These are phyloP conservation scores for Ectemnius cavifrons DNA, from an alignment of 2,888 invertebrate genomes.

Conservation along the genomic window DNA sequence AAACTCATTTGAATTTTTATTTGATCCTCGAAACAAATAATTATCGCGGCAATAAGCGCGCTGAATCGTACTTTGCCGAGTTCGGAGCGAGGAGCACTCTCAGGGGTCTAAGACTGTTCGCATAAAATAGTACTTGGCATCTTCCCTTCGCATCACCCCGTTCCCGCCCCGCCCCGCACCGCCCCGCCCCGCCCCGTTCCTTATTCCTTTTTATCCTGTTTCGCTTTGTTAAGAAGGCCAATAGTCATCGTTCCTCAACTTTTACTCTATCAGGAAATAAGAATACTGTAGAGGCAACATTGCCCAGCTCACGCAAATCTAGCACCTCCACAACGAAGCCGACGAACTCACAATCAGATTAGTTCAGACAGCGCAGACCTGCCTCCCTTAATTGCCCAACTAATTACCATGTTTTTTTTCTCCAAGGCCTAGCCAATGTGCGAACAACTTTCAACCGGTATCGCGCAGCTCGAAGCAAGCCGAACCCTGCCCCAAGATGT, in stretches of 20 bases:
- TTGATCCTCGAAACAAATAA: slow-evolving; percentile 74
- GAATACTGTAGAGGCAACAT: slow-evolving; percentile 4
- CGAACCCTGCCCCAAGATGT: background rate
- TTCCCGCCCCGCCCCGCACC: background rate
- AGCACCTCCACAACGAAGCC: background rate
- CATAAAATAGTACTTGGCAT: background rate
- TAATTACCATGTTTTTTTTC: slow-evolving; percentile 27
- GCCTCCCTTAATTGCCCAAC: slow-evolving; percentile 22
- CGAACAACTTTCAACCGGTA: slow-evolving; percentile 12
- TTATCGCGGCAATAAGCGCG: slow-evolving; percentile 70
- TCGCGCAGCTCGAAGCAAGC: background rate
- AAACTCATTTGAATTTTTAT: slow-evolving; percentile 75
- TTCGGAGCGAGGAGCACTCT: slow-evolving; percentile 37
- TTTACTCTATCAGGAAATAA: slow-evolving; percentile 13
- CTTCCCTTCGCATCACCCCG: background rate
- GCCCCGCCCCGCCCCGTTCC: background rate
- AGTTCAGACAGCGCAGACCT: background rate
- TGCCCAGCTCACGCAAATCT: background rate
- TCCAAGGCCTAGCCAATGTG: background rate
- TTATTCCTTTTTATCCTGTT: background rate
- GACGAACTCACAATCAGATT: slow-evolving; percentile 14
- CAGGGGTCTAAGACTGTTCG: slow-evolving; percentile 7
- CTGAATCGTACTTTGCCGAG: slow-evolving; percentile 29
- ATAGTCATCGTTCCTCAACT: slow-evolving; percentile 14
- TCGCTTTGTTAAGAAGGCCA: slow-evolving; percentile 15